Base-by-base conservation (phyloP, 1,140 invertebrate genomes). In the Hirudo medicinalis region DNA sequence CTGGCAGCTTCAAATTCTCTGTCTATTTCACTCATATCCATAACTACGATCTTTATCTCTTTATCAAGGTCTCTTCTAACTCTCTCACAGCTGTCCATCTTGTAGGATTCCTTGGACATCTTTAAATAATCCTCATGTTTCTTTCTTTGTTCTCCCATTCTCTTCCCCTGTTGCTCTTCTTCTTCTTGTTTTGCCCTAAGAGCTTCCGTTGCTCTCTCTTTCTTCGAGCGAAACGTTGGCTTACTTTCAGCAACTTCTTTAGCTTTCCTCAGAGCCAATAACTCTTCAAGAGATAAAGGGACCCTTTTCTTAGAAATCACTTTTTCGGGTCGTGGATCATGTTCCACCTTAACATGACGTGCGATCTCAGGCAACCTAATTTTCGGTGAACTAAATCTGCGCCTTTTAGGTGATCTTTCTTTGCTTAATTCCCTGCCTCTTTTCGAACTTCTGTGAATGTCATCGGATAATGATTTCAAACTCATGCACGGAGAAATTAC, bases 201-300 rank as follows among this genome's bases (percentile, higher is more conserved):
- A 0, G 96, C 96, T 77, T 96, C 86, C 0, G 88, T 88, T 1
- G 88, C 89, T 78, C 96, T 85, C 83, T 99, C 92, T 82, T 95
- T 93, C 84, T 97, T 97, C 0, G 91, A 92, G 27, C 99, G 83
- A 82, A 99, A 99, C 67, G 97, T 94, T 0, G 96, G 96, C 84
- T 82, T 87, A 27, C 91, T 91, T 76, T 79, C 72, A 20, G 78
- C 81, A 76, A 90, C 90, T 82, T 98, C 94, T 80, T 97, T 93
- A 2, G 91, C 91, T 80, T 97, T 95, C 78, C 97, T 96, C 79
- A 96, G 97, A 0, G 92, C 89, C 25, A 99, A 81, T 43, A 99
- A 79, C 81, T 99, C 95, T 82, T 99, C 96, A 29, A 99, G 83
- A 57, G 94, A 97, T 6, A 98, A 82, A 0, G 96, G 96, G 29